Base-by-base conservation (phyloP, 30 jellyfish, hydroid and myxozoan species). In the Catostylus mosaicus region DNA sequence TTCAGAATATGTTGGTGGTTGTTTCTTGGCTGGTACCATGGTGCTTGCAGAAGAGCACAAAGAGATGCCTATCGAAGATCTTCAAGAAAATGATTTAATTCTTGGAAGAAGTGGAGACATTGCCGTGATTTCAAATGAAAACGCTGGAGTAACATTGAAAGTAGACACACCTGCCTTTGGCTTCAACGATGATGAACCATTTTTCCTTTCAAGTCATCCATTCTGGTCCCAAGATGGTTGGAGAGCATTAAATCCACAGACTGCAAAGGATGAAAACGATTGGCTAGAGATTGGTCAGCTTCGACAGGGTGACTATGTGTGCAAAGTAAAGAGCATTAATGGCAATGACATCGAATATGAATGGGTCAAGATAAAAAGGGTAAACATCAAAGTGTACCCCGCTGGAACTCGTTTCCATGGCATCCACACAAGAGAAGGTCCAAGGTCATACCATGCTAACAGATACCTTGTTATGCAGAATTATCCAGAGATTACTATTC, bases 171-270 rank as follows among this genome's bases (percentile, higher is more conserved):
- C 80, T 27, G 5, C 31, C 5, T 82, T 67, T 82, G 92, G 92
- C 7, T 57, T 82, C 60, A 82, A 82, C 27, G 85, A 46, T 6
- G 73, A 46, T 5, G 77, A 52, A 57, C 85, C 85, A 4, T 82
- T 82, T 70, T 82, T 82, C 29, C 14, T 46, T 14, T 50, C 84
- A 2, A 30, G 85, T 33, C 92, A 69, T 72, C 92, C 92, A 69
- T 82, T 82, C 54, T 82, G 92, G 92, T 45, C 85, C 20, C 92
- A 82, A 60, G 80, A 69, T 68, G 92, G 92, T 32, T 82, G 92
- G 92, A 35, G 92, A 9, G 92, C 92, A 20, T 71, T 82, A 1
- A 60, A 82, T 68, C 92, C 92, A 27, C 85, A 67, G 16, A 0
- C 9, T 3, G 85, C 92, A 16, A 46, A 46, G 26, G 1, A 0